Conservation (phyloP, 2,888 invertebrate genomes). For the Gasteruption jaculator region DNA sequence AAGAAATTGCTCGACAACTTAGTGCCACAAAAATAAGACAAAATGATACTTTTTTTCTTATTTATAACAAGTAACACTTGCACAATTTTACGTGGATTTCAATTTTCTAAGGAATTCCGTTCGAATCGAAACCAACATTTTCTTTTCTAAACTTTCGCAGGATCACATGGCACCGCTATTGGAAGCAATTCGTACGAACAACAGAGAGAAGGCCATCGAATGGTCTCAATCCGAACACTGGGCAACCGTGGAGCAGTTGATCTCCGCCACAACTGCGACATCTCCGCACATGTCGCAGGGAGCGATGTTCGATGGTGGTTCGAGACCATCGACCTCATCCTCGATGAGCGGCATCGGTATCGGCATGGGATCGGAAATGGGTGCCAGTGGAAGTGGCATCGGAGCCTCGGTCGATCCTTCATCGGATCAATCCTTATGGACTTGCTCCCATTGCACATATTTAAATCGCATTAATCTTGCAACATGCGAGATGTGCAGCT, state of each 20-base stretch:
- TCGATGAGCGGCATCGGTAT: constrained; percentile 25
- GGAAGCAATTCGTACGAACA: constrained; percentile 68
- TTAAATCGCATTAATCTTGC: constrained; percentile 73
- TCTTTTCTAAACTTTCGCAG: constrained; percentile 35
- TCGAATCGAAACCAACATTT: not conserved
- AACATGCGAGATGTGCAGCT: constrained; percentile 88
- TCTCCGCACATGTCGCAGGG: constrained; percentile 36
- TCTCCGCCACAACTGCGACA: constrained; percentile 57
- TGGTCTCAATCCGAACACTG: constrained; percentile 83
- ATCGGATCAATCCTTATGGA: constrained; percentile 66
- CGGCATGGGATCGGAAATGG: constrained; percentile 37
- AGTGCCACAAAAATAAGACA: no score
- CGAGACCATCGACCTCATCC: constrained; percentile 30
- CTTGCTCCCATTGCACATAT: constrained; percentile 91
- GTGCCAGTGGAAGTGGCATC: constrained; percentile 36
- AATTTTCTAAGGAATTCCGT: no score
- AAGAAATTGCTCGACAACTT: no score
- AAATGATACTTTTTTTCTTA: no score
- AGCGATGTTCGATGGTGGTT: constrained; percentile 32
- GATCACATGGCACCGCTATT: constrained; percentile 73
- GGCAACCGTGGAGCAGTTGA: constrained; percentile 80
- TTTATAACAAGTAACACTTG: no score
- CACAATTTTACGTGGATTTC: no score
- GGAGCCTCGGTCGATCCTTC: constrained; percentile 37
- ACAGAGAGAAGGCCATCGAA: constrained; percentile 66